Evolutionary conservation across 2,797 vertebrate genomes (phyloP).

Genomic region (Danio tinwini): DNA sequence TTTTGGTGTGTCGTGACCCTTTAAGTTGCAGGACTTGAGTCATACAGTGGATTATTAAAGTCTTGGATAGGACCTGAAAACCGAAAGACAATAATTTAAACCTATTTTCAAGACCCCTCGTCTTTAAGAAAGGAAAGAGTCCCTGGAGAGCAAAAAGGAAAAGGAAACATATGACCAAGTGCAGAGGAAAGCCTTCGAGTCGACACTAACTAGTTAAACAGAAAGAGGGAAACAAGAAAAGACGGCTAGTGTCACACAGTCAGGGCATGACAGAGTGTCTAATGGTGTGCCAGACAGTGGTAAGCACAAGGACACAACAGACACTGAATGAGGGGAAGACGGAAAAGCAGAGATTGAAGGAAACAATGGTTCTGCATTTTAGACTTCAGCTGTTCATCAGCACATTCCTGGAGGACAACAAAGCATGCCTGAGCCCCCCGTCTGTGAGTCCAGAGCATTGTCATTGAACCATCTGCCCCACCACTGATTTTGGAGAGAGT

Average conservation of each 20-base stretch:
- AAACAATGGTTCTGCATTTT: slow-evolving; percentile 72
- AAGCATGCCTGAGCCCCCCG: slow-evolving; percentile 73
- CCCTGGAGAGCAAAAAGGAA: slow-evolving; percentile 6
- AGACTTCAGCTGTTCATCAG: slow-evolving; percentile 75
- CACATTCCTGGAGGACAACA: slow-evolving; percentile 81
- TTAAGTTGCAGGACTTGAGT: neutral
- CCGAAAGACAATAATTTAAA: neutral
- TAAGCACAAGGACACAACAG: neutral
- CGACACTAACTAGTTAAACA: slow-evolving; percentile 1
- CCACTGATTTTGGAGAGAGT: slow-evolving; percentile 8
- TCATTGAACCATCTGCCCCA: slow-evolving; percentile 60
- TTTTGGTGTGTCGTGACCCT: too few relatives aligned
- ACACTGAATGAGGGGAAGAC: slow-evolving; percentile 8
- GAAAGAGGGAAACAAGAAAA: neutral
- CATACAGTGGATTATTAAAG: neutral
- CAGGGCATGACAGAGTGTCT: neutral
- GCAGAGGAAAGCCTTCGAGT: slow-evolving; percentile 20
- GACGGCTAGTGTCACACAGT: neutral
- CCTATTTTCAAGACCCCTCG: slow-evolving; percentile 32
- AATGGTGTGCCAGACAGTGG: slow-evolving; percentile 3
- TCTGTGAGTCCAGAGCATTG: slow-evolving; percentile 69
- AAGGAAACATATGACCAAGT: slow-evolving; percentile 21
- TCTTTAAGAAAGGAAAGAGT: slow-evolving; percentile 50
- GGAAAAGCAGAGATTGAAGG: neutral
- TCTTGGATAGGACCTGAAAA: too few relatives aligned